Conservation (phyloP, 2,797 vertebrate species). For the Taeniopygia guttata region DNA sequence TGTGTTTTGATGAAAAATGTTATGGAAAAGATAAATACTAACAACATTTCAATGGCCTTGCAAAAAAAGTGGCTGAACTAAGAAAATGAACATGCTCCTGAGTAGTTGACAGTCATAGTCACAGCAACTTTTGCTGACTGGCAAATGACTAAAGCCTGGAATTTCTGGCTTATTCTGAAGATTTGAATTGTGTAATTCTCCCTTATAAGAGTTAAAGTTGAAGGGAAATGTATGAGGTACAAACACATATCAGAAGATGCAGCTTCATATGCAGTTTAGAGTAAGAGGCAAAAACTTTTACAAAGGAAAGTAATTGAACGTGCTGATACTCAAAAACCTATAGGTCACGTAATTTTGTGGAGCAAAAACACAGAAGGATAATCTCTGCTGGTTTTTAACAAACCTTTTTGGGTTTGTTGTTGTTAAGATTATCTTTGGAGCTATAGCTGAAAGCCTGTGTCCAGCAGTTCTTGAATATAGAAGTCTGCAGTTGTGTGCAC, state of each 20-base stretch:
- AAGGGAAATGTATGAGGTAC: neutral
- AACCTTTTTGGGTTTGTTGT: neutral
- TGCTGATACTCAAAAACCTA: neutral
- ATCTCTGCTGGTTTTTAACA: neutral
- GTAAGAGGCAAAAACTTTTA: neutral
- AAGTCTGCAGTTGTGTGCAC: neutral
- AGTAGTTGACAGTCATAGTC: neutral
- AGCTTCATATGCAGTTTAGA: neutral
- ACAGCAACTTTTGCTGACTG: constrained; percentile 18
- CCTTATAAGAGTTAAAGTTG: neutral
- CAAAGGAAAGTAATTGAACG: neutral
- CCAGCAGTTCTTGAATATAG: neutral
- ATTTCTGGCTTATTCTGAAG: constrained; percentile 33
- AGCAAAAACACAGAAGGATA: constrained; percentile 25
- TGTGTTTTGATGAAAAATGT: neutral
- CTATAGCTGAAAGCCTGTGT: neutral
- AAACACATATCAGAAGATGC: constrained; percentile 11
- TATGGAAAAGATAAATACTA: neutral
- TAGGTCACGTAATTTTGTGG: constrained; percentile 1
- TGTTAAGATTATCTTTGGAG: neutral
- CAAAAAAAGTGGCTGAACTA: neutral
- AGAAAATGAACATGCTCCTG: neutral
- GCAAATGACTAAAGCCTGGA: neutral
- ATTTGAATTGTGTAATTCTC: constrained; percentile 12
- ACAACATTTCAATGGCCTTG: neutral